These are phyloP conservation scores for Scaptomyza reducta DNA, from an alignment of 2,888 invertebrate genomes.

Conservation along the genomic window DNA sequence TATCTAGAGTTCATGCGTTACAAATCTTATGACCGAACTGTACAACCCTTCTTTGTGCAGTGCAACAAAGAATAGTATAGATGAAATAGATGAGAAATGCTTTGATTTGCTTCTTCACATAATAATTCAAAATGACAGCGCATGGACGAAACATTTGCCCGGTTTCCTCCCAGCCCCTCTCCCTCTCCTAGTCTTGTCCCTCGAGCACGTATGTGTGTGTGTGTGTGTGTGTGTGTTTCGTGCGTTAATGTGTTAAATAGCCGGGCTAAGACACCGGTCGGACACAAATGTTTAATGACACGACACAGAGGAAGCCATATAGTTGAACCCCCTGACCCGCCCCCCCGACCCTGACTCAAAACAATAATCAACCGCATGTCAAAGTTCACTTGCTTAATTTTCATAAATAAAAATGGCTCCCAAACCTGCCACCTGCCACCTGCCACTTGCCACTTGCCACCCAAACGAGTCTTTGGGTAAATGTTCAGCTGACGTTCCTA, in stretches of 20 bases:
- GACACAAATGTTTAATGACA: slow-evolving; percentile 75
- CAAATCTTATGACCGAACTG: not conserved
- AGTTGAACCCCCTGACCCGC: not conserved
- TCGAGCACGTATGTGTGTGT: not conserved
- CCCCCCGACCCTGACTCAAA: slow-evolving; percentile 27
- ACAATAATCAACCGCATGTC: slow-evolving; percentile 66
- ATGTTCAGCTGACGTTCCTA: slow-evolving; percentile 62
- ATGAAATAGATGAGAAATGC: slow-evolving; percentile 26
- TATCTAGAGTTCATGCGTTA: not conserved
- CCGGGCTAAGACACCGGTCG: slow-evolving; percentile 40
- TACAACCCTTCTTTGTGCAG: not conserved
- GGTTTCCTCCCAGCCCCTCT: too few relatives aligned
- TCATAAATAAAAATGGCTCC: slow-evolving; percentile 63
- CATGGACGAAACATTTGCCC: slow-evolving; percentile 22
- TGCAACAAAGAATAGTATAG: slow-evolving; percentile 12
- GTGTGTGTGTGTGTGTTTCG: too few relatives aligned
- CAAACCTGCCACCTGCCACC: not conserved
- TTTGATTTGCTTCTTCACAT: slow-evolving; percentile 54
- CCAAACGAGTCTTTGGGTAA: slow-evolving; percentile 56
- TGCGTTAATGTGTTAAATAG: slow-evolving; percentile 71
- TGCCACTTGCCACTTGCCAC: not conserved
- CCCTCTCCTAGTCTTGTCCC: not conserved
- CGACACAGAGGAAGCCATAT: slow-evolving; percentile 28
- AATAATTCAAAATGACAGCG: slow-evolving; percentile 49
- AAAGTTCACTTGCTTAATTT: slow-evolving; percentile 77